phyloP scores from a whole-genome alignment of 1,140 invertebrate species.

The Trachymyrmex cornetzi region DNA sequence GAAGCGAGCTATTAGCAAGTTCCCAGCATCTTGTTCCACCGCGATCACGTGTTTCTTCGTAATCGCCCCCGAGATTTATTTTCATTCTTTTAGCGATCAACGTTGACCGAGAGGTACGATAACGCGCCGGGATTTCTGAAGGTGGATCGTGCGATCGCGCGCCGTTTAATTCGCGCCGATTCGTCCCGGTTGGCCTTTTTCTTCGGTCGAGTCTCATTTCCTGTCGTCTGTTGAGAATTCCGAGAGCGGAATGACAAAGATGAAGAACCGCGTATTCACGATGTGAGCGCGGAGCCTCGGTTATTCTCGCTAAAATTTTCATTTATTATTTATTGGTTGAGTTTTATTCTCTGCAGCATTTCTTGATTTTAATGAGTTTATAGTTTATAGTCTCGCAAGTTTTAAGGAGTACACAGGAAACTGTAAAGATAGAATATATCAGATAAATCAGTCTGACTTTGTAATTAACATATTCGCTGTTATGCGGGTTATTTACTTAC shows the following conservation, averaged over 20 bases:
- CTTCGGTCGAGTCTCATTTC: slow-evolving; percentile 30
- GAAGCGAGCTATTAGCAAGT: slow-evolving; percentile 67
- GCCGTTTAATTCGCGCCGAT: slow-evolving; percentile 33
- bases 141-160: slow-evolving; percentile 5
- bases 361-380: background rate
- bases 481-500: background rate
- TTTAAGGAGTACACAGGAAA: slow-evolving; percentile 1
- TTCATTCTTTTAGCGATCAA: slow-evolving; percentile 41
- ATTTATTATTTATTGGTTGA: background rate
- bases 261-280: slow-evolving; percentile 6
- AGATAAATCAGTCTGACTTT: background rate
- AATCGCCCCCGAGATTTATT: slow-evolving; percentile 42
- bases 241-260: slow-evolving; percentile 23
- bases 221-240: slow-evolving; percentile 13
- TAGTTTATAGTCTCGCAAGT: background rate
- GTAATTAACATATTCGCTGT: slow-evolving; percentile 8
- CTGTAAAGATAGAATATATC: background rate
- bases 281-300: background rate
- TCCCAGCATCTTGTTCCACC: slow-evolving; percentile 61
- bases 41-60: slow-evolving; percentile 60
- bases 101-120: slow-evolving; percentile 19
- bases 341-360: background rate
- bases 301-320: background rate
- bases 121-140: slow-evolving; percentile 42
- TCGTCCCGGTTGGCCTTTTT: slow-evolving; percentile 18